phyloP scores from a whole-genome alignment of 2,113 vertebrate genomes.

The Ellobius talpinus region DNA sequence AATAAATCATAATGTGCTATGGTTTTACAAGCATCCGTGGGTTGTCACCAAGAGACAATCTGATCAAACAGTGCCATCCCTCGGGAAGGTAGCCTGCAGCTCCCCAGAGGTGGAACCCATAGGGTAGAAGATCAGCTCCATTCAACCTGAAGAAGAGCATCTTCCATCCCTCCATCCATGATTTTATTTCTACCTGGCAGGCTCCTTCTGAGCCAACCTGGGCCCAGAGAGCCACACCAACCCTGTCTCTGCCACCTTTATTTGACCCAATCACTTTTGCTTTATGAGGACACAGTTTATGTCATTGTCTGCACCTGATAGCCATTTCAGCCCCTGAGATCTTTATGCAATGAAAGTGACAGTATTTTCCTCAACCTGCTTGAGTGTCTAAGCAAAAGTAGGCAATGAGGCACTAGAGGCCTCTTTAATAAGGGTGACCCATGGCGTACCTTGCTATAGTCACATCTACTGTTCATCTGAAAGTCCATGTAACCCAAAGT shows the following conservation, averaged over 20 bases:
- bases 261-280: neutral
- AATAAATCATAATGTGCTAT: conserved; percentile 7
- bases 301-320: conserved; percentile 36
- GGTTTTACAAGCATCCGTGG: conserved; percentile 10
- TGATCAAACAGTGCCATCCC: conserved; percentile 82
- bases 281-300: neutral
- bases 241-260: neutral
- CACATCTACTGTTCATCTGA: neutral
- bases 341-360: conserved; percentile 51
- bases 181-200: accelerated
- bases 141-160: neutral
- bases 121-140: accelerated
- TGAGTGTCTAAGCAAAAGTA: neutral
- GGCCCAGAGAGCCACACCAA: neutral
- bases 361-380: neutral
- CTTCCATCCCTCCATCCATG: too few relatives aligned
- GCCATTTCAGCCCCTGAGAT: conserved; percentile 24
- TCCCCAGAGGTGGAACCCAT: neutral
- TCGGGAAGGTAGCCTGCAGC: conserved; percentile 38
- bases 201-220: accelerated
- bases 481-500: neutral
- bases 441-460: neutral
- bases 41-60: conserved; percentile 62
- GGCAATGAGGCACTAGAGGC: neutral
- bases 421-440: neutral